Conservation (phyloP, 2,888 invertebrate species). For the Sialis fuliginosa region DNA sequence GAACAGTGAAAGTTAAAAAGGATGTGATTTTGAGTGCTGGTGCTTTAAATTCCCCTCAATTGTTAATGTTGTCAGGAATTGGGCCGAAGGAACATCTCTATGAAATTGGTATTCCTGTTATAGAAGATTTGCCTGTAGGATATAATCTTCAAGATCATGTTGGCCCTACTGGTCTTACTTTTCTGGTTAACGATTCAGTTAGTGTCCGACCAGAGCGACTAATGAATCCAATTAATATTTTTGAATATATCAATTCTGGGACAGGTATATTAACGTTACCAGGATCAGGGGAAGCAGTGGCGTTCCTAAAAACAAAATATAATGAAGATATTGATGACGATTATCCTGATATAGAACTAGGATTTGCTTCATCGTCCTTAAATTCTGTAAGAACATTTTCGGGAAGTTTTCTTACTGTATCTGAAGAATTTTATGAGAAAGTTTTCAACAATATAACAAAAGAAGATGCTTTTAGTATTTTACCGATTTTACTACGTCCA, state of each 20-base stretch:
- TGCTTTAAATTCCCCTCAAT: conserved; percentile 66
- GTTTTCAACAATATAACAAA: conserved; percentile 33
- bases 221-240: conserved; percentile 29
- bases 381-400: conserved; percentile 56
- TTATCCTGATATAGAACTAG: conserved; percentile 64
- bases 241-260: conserved; percentile 42
- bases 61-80: conserved; percentile 72
- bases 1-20: conserved; percentile 38
- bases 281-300: conserved; percentile 60
- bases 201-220: conserved; percentile 42
- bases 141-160: conserved; percentile 70
- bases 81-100: conserved; percentile 46
- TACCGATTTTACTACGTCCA: conserved; percentile 56
- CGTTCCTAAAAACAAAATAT: conserved; percentile 50
- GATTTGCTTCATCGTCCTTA: conserved; percentile 58
- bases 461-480: conserved; percentile 45
- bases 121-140: conserved; percentile 58
- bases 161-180: conserved; percentile 52
- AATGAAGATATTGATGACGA: conserved; percentile 26
- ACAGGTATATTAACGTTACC: conserved; percentile 58
- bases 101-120: conserved; percentile 37
- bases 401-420: conserved; percentile 44
- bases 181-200: conserved; percentile 49
- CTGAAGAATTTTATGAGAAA: conserved; percentile 35
- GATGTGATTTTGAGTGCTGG: conserved; percentile 71